These are phyloP conservation scores for Hirundo rustica DNA, from an alignment of 2,797 vertebrate species.

Conservation along the genomic window DNA sequence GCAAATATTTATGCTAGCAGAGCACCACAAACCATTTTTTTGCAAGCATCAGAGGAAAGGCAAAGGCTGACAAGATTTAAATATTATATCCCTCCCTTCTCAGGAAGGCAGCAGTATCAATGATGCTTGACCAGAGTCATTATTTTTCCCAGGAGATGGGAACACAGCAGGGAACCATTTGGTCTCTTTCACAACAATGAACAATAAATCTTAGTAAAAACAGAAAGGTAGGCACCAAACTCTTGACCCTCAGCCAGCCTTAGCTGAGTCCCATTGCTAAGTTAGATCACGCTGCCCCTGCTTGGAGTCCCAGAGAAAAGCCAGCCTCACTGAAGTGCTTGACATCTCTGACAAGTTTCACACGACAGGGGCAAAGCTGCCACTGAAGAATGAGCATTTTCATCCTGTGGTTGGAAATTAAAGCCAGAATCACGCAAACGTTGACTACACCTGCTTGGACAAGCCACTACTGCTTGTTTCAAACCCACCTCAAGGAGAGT, in stretches of 20 bases:
- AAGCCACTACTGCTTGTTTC: neutral
- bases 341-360: neutral
- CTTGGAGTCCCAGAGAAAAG: neutral
- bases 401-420: neutral
- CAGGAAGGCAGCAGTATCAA: slow-evolving; percentile 16
- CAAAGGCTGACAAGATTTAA: neutral
- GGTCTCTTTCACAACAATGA: slow-evolving; percentile 6
- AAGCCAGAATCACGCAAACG: rapidly evolving
- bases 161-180: neutral
- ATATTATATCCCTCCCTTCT: neutral
- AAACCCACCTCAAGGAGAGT: neutral
- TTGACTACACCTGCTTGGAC: neutral
- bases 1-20: neutral
- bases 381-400: neutral
- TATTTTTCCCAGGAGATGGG: neutral
- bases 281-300: neutral
- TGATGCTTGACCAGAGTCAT: neutral
- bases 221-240: slow-evolving; percentile 16
- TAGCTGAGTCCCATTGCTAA: neutral
- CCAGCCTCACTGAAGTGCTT: neutral
- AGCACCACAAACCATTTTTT: slow-evolving; percentile 6
- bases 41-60: slow-evolving; percentile 14
- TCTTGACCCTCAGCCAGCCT: neutral
- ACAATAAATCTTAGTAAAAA: neutral
- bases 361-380: neutral